Percentiles rank a stretch among this genome's conserved stretches.
These are phyloP conservation scores for Lepidocyrtoides sp. DNA, from an alignment of 2,888 invertebrate genomes.

Conservation along the genomic window DNA sequence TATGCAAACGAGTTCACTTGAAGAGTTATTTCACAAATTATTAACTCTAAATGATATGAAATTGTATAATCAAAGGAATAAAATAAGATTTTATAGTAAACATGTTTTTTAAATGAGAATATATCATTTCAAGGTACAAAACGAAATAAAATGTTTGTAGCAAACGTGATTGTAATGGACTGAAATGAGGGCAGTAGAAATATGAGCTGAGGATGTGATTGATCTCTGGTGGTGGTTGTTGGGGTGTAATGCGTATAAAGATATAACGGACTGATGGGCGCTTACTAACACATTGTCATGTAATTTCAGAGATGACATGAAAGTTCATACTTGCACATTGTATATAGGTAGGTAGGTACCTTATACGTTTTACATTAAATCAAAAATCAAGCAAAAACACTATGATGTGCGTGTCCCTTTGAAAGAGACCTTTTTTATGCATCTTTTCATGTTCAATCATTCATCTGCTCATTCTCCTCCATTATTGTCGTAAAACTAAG, in stretches of 20 bases:
- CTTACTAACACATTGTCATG: constrained; percentile 15
- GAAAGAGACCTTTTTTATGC: background rate
- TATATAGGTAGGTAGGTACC: background rate
- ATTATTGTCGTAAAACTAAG: background rate
- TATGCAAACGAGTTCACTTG: background rate
- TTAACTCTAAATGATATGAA: no score
- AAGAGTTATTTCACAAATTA: no score
- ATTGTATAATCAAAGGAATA: no score
- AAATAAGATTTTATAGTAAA: no score
- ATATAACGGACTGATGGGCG: background rate
- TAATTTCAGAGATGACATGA: constrained; percentile 20
- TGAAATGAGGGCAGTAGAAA: background rate
- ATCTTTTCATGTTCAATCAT: background rate
- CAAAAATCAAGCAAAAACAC: background rate
- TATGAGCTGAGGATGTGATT: background rate
- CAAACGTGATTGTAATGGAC: no score
- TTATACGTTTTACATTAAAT: background rate
- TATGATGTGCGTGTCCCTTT: background rate
- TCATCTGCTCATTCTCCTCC: no score
- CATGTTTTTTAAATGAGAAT: no score
- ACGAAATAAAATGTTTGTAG: no score
- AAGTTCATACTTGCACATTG: background rate
- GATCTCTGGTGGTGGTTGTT: background rate
- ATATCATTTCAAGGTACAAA: no score
- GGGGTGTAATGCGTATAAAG: background rate